Base-by-base conservation (phyloP, 1,140 invertebrate genomes). In the Rhynchophorus ferrugineus region DNA sequence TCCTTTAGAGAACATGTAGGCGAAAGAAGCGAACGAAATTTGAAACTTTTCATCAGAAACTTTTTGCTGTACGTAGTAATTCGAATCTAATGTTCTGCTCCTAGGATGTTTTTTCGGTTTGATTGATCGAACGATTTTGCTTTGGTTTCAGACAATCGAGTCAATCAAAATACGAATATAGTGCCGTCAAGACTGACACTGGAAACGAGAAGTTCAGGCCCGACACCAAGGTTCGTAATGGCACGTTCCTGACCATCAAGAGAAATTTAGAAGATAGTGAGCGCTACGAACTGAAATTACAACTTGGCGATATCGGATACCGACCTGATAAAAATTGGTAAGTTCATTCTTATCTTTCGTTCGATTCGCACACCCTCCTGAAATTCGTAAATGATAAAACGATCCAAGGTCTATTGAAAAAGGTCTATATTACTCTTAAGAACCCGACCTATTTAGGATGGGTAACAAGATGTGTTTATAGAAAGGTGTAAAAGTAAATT, bases 291-390 rank as follows among this genome's bases (percentile, higher is more conserved):
- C 75, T 90, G 47, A 75, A 85, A 47, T 80, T 84, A 37, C 84
- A 88, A 61, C 74, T 91, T 45, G 79, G 82, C 62, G 81, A 85
- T 57, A 87, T 91, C 53, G 89, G 89, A 6, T 89, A 85, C 17
- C 75, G 90, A 56, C 73, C 84, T 37, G 85, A 87, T 66, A 92
- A 92, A 66, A 82, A 91, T 64, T 95, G 91, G 90, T 66, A 57
- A 56, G 47, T 3, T 14, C 3, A 29, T 14, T n/a, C n/a, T 21
- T 6, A 29, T 21, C 17, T 13, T 8, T 16, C 2, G 37, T 18
- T 9, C 24, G 2, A 22, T 22, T 44, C n/a, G 9, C 17, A 17
- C 8, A 14, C 14, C 8, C 7, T 9, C 8, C 14, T 17, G 11
- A 39, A 39, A 39, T 39, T n/a, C 7, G 8, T 39, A 9, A 39